These are phyloP conservation scores for Zaprionus obscuricornis DNA, from an alignment of 2,888 invertebrate genomes.

Conservation along the genomic window DNA sequence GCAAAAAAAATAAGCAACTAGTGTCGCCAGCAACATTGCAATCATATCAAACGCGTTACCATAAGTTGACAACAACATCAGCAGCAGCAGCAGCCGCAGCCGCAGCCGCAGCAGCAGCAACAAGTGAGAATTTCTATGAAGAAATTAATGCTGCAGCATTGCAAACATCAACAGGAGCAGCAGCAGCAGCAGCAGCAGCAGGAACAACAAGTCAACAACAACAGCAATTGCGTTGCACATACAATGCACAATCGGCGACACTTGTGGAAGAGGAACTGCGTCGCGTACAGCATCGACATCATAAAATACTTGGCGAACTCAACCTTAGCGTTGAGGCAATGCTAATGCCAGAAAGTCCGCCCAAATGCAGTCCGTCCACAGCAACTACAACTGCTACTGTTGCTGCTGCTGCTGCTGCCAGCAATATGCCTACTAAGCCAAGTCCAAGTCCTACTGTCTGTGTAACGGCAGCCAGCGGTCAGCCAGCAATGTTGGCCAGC, in stretches of 20 bases:
- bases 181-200: not conserved
- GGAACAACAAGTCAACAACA: not conserved
- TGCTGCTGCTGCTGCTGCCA: not conserved
- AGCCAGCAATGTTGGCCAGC: constrained; percentile 60
- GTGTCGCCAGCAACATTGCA: constrained; percentile 84
- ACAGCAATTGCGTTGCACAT: constrained; percentile 55
- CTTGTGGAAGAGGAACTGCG: constrained; percentile 93
- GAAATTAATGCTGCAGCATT: constrained; percentile 77
- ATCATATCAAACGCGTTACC: constrained; percentile 90
- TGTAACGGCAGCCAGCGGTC: constrained; percentile 78
- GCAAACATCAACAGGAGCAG: constrained; percentile 24
- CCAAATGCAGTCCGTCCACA: constrained; percentile 84
- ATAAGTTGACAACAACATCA: constrained; percentile 81
- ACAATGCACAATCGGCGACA: constrained; percentile 85
- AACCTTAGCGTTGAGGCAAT: constrained; percentile 95
- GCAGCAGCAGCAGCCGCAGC: too few relatives aligned
- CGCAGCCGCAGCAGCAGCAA: too few relatives aligned
- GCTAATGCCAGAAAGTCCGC: constrained; percentile 91
- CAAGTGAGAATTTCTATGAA: constrained; percentile 79
- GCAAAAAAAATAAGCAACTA: constrained; percentile 81
- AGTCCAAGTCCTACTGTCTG: constrained; percentile 73
- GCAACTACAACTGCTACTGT: constrained; percentile 59
- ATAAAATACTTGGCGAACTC: constrained; percentile 92
- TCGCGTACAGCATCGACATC: constrained; percentile 92
- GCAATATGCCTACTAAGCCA: too few relatives aligned